phyloP scores from a whole-genome alignment of 2,113 vertebrate genomes.

The Ia io region DNA sequence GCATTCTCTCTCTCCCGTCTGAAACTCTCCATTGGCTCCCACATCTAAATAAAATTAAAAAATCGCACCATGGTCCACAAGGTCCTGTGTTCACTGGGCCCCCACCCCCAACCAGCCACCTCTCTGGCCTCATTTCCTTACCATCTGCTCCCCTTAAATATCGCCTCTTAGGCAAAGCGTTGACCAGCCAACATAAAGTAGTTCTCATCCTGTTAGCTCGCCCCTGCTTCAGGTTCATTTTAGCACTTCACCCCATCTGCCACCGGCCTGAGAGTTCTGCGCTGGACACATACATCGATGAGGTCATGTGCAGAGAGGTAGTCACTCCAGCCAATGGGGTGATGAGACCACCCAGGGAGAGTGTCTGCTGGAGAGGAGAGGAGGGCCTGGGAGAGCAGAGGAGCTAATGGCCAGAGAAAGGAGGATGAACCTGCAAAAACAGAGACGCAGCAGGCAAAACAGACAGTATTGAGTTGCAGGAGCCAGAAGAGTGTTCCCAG shows the following conservation, averaged over 20 bases:
- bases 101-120: not conserved
- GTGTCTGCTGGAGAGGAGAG: not conserved
- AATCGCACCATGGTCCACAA: not conserved
- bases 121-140: not conserved
- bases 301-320: not conserved
- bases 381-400: not conserved
- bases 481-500: not conserved
- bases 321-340: not conserved
- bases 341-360: not conserved
- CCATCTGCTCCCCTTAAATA: not conserved
- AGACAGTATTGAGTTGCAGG: not conserved
- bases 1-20: not conserved
- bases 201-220: not conserved
- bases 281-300: not conserved
- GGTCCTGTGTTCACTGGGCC: fast-evolving
- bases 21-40: not conserved
- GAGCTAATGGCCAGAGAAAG: not conserved
- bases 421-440: not conserved
- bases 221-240: not conserved
- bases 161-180: not conserved
- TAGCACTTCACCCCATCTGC: not conserved
- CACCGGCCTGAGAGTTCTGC: not conserved
- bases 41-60: not conserved
- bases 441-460: not conserved
- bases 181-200: not conserved